A percentile compares a stretch with the other conserved stretches of the same genome.
Conservation (phyloP, 2,797 vertebrate species). For the Todus mexicanus region DNA sequence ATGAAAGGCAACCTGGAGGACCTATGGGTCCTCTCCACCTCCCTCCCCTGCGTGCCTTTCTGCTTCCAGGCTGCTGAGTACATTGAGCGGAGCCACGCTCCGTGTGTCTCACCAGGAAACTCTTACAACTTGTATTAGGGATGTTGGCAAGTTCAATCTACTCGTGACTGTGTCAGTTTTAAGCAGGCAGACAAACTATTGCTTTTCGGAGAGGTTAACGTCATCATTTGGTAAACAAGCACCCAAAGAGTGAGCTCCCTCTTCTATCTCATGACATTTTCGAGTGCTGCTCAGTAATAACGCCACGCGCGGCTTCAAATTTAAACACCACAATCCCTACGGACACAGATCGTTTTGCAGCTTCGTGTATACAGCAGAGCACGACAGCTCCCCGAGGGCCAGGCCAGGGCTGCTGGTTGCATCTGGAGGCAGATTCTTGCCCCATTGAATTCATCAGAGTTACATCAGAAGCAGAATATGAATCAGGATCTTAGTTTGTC, state of each 20-base stretch:
- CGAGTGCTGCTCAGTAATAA: not conserved
- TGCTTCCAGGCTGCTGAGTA: not conserved
- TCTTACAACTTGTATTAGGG: not conserved
- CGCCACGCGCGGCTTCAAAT: not conserved
- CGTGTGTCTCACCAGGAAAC: accelerated
- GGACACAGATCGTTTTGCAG: not conserved
- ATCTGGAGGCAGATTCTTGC: not conserved
- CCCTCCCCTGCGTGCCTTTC: not conserved
- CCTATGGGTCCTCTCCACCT: not conserved
- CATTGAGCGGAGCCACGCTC: not conserved
- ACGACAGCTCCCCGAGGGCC: not conserved
- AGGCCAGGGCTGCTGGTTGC: not conserved
- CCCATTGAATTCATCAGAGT: not conserved
- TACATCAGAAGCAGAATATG: slow-evolving; percentile 19
- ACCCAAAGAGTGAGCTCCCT: not conserved
- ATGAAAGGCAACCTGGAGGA: not conserved
- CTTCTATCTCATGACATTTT: accelerated
- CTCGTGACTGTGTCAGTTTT: not conserved
- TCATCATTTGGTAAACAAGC: not conserved
- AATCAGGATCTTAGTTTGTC: not conserved
- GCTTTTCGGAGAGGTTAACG: not conserved
- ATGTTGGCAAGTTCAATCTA: not conserved
- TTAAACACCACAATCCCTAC: not conserved
- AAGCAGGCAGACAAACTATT: not conserved
- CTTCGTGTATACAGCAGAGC: not conserved